phyloP scores from a whole-genome alignment of 2,113 vertebrate species.

The Ophiodon elongatus region DNA sequence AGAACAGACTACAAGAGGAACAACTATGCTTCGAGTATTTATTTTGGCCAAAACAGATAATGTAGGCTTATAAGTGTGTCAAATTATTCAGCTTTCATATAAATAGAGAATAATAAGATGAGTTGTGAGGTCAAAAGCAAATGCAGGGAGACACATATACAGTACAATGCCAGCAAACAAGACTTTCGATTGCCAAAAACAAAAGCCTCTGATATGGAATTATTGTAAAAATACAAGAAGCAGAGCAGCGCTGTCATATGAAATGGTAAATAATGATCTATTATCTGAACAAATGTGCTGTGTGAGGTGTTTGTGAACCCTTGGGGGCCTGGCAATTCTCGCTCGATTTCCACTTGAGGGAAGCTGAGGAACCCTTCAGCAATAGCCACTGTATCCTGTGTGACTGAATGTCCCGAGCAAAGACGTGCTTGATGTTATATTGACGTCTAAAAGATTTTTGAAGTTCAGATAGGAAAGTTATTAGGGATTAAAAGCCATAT shows the following conservation, averaged over 20 bases:
- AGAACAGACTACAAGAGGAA: not conserved
- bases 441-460: conserved; percentile 12
- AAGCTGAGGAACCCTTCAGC: not conserved
- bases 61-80: not conserved
- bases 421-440: conserved; percentile 15
- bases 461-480: conserved; percentile 32
- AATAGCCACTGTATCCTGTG: not conserved
- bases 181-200: not conserved
- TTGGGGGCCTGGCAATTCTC: conserved; percentile 12
- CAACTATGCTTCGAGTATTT: not conserved
- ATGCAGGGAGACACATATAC: not conserved
- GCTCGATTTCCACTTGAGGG: conserved; percentile 14
- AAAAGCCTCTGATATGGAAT: not conserved
- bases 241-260: not conserved
- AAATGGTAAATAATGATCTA: conserved; percentile 22
- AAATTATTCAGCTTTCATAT: not conserved
- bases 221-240: not conserved
- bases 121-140: not conserved
- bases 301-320: conserved; percentile 26
- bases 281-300: conserved; percentile 16
- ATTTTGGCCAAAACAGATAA: not conserved
- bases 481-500: conserved; percentile 43
- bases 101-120: not conserved
- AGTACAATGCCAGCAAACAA: not conserved
- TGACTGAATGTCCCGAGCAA: conserved; percentile 26